Conservation (phyloP, 2,888 invertebrate species). For the Drosophila affinis region DNA sequence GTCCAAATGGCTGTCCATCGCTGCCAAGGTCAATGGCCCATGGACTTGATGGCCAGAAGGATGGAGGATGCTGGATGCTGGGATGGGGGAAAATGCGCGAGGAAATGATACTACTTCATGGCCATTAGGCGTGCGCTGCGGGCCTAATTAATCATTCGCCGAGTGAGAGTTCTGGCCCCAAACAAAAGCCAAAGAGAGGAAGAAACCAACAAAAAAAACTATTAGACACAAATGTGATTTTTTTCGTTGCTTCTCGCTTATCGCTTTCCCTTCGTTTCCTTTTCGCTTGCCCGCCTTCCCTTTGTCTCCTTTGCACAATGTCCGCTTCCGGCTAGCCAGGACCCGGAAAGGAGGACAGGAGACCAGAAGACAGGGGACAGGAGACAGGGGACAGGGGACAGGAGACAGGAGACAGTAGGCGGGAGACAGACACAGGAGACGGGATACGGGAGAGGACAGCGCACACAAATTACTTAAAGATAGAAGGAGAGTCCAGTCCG, state of each 20-base stretch:
- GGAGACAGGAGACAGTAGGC: not conserved
- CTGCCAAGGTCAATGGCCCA: slow-evolving; percentile 42
- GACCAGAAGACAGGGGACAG: too few relatives aligned
- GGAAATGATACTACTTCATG: slow-evolving; percentile 6
- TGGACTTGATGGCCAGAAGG: slow-evolving; percentile 5
- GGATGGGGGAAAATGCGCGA: not conserved
- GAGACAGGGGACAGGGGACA: not conserved
- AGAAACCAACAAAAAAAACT: slow-evolving; percentile 33
- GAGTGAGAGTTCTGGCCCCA: slow-evolving; percentile 50
- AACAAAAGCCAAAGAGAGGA: not conserved
- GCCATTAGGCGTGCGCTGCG: slow-evolving; percentile 67
- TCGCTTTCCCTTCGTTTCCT: slow-evolving; percentile 32
- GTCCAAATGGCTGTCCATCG: slow-evolving; percentile 16
- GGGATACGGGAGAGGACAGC: slow-evolving; percentile 16
- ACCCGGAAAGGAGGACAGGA: not conserved
- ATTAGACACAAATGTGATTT: slow-evolving; percentile 66
- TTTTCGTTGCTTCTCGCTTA: slow-evolving; percentile 37
- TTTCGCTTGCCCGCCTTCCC: slow-evolving; percentile 5
- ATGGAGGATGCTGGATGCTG: not conserved
- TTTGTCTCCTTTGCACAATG: slow-evolving; percentile 39
- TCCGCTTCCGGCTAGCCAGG: slow-evolving; percentile 56
- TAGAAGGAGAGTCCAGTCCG: slow-evolving; percentile 38
- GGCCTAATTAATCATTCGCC: slow-evolving; percentile 68
- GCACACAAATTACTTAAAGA: slow-evolving; percentile 72
- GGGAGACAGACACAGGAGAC: not conserved